phyloP scores from a whole-genome alignment of 2,888 invertebrate genomes.

The Tenthredo amoena region DNA sequence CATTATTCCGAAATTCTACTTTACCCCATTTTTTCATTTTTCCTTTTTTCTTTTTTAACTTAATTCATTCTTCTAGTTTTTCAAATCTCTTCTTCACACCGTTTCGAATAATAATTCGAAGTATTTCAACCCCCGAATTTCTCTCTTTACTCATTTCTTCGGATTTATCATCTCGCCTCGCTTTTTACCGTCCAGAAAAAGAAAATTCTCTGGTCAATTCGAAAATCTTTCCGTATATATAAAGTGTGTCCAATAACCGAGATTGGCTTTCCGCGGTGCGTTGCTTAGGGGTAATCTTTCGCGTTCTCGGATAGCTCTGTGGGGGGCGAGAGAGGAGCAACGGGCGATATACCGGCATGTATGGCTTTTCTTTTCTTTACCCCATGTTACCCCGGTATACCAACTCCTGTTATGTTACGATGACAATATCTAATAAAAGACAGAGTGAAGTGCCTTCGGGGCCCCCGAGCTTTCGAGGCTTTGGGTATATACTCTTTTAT shows the following conservation, averaged over 20 bases:
- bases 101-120: neutral
- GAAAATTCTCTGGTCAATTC: constrained; percentile 13
- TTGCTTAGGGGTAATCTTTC: constrained; percentile 63
- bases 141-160: neutral
- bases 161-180: neutral
- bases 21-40: neutral
- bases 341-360: constrained; percentile 4
- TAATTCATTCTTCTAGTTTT: no score
- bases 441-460: constrained; percentile 62
- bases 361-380: constrained; percentile 38
- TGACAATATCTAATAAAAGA: constrained; percentile 72
- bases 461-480: constrained; percentile 53
- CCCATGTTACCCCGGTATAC: constrained; percentile 20
- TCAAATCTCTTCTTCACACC: neutral
- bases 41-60: neutral
- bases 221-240: neutral
- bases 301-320: constrained; percentile 11
- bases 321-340: neutral
- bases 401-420: constrained; percentile 64
- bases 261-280: constrained; percentile 67
- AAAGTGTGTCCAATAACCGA: constrained; percentile 66
- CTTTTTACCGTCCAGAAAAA: neutral
- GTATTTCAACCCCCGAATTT: neutral
- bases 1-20: neutral
- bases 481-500: constrained; percentile 35